phyloP scores from a whole-genome alignment of 2,888 invertebrate species.

The Catonia carolina region DNA sequence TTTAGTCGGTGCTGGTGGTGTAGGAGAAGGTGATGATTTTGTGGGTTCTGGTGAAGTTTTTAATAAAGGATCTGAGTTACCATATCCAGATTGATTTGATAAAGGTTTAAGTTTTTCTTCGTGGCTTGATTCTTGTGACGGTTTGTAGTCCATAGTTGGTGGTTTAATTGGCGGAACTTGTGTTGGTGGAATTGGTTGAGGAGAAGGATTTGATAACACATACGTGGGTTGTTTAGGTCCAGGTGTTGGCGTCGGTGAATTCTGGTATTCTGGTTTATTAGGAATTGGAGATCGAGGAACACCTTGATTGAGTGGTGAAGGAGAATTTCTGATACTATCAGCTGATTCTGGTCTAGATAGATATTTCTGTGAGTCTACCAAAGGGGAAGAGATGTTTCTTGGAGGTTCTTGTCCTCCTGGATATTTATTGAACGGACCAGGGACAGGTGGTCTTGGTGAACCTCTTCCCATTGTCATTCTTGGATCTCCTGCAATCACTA shows the following conservation, averaged over 20 bases:
- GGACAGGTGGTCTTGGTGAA: slow-evolving; percentile 12
- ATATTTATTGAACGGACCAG: slow-evolving; percentile 1
- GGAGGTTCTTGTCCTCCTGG: slow-evolving; percentile 2
- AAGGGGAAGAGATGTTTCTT: background rate
- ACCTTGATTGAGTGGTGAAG: background rate
- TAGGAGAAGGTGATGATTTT: background rate
- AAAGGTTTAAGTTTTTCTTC: background rate
- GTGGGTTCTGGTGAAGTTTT: slow-evolving; percentile 2
- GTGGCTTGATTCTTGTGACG: slow-evolving; percentile 4
- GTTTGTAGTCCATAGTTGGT: background rate
- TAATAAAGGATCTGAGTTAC: background rate
- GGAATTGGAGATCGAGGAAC: background rate
- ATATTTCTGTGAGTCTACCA: background rate
- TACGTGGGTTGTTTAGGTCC: background rate
- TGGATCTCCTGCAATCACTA: slow-evolving; percentile 14
- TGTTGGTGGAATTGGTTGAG: background rate
- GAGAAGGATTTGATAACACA: background rate
- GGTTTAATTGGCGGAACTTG: background rate
- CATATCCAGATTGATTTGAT: background rate
- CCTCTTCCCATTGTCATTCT: slow-evolving; percentile 17
- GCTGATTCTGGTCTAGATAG: background rate
- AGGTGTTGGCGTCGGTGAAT: slow-evolving; percentile 9
- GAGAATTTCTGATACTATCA: background rate
- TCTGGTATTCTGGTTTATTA: slow-evolving; percentile 5
- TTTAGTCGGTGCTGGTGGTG: background rate